Percentiles rank a stretch among this genome's conserved stretches.
Evolutionary conservation across 2,113 vertebrate genomes (phyloP).

Genomic region (Felis catus): F.catus_Fca126_mat1.0 CM031418.1:132543501-132544000

Average conservation of each 20-base stretch:
- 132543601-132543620: background rate
- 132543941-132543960: background rate
- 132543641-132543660: background rate
- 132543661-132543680: background rate
- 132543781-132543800: background rate
- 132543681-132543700: background rate
- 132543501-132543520: background rate
- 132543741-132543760: background rate
- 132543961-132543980: too few species aligned
- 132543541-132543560: background rate
- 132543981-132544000: too few species aligned
- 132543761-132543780: background rate
- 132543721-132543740: background rate
- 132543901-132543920: background rate
- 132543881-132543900: background rate
- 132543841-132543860: background rate
- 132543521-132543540: background rate
- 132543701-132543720: background rate
- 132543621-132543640: background rate
- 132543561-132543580: background rate
- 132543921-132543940: background rate
- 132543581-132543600: background rate
- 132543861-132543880: background rate
- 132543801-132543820: background rate
- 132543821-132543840: background rate